Percentiles rank a stretch among this genome's conserved stretches.
Conservation (phyloP, 2,888 invertebrate genomes). For the Coecobrya sp. region DNA sequence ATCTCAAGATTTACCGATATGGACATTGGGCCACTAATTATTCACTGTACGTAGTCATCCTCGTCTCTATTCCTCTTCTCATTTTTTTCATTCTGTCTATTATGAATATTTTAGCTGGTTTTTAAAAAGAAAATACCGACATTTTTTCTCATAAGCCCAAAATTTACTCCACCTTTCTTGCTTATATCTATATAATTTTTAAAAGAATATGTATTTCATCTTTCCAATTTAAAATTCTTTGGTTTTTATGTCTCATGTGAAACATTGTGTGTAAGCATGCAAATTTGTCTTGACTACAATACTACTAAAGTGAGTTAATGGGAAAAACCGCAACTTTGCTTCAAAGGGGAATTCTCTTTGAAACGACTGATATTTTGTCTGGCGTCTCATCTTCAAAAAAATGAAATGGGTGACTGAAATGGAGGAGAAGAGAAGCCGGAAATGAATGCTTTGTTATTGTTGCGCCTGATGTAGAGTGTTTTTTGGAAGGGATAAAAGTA, state of each 20-base stretch:
- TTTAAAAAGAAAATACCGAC: slow-evolving; percentile 27
- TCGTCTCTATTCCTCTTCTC: not conserved
- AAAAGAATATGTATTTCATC: not conserved
- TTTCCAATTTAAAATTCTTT: not conserved
- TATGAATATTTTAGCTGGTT: not conserved
- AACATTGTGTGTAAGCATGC: not conserved
- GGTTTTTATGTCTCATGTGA: not conserved
- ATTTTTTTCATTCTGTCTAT: slow-evolving; percentile 29
- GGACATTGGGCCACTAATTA: slow-evolving; percentile 98
- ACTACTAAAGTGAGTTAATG: not conserved
- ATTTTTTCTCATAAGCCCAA: not conserved
- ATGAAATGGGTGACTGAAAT: slow-evolving; percentile 33
- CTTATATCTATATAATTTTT: not conserved
- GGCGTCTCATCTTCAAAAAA: not conserved
- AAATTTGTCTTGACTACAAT: not conserved
- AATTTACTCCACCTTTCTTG: slow-evolving; percentile 16
- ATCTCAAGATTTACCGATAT: slow-evolving; percentile 96
- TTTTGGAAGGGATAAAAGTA: not conserved
- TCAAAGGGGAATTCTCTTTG: not conserved
- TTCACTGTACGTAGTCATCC: slow-evolving; percentile 90
- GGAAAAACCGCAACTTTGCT: slow-evolving; percentile 12
- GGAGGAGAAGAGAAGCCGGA: slow-evolving; percentile 16
- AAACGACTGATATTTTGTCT: not conserved
- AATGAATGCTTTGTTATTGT: slow-evolving; percentile 30
- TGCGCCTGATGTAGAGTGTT: not conserved